A percentile compares a stretch with the other conserved stretches of the same genome.
These are phyloP conservation scores for Phoxinus phoxinus DNA, from an alignment of 2,113 vertebrate genomes.

Conservation along the genomic window DNA sequence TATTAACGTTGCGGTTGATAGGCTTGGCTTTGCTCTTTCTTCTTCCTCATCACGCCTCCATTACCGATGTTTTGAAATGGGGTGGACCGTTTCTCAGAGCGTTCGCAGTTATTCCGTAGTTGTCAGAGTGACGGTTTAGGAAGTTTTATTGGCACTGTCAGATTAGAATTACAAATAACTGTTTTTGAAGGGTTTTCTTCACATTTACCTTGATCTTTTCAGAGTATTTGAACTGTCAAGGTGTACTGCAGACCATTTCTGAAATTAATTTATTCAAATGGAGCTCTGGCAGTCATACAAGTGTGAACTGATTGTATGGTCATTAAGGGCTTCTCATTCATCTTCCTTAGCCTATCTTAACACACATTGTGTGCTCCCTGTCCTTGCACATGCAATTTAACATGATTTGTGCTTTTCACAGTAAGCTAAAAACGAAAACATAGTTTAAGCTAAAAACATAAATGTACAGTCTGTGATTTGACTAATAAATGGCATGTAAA, in stretches of 20 bases:
- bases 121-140: slow-evolving; percentile 53
- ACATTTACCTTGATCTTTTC: slow-evolving; percentile 16
- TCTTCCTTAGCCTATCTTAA: not conserved
- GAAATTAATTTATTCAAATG: not conserved
- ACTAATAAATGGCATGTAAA: not conserved
- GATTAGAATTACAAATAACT: slow-evolving; percentile 40
- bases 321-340: not conserved
- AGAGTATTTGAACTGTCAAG: not conserved
- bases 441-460: too few relatives aligned
- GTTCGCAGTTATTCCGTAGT: slow-evolving; percentile 49
- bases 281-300: not conserved
- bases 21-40: slow-evolving; percentile 61
- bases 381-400: not conserved
- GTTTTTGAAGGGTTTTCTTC: slow-evolving; percentile 46
- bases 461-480: not conserved
- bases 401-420: not conserved
- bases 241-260: not conserved
- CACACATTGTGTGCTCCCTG: not conserved
- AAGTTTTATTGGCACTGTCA: slow-evolving; percentile 52
- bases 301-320: not conserved
- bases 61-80: slow-evolving; percentile 60
- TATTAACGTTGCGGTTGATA: slow-evolving; percentile 70
- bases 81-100: slow-evolving; percentile 52
- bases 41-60: slow-evolving; percentile 53
- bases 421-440: too few relatives aligned